Conservation (phyloP, 2,113 vertebrate species). For the Zingel zingel region DNA sequence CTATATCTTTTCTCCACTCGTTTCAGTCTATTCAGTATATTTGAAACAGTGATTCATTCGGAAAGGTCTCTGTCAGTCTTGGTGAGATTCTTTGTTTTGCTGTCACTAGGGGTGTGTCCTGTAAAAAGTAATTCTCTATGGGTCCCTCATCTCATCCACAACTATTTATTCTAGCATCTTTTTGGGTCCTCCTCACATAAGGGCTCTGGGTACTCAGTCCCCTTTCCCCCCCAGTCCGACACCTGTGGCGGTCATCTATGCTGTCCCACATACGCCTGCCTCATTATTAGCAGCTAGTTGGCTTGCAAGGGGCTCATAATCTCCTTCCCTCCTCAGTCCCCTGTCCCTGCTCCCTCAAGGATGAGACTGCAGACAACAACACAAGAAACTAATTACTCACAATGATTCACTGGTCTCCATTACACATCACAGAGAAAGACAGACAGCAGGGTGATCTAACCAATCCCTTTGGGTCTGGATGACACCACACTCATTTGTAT, state of each 20-base stretch:
- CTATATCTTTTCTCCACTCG: not conserved
- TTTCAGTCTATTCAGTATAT: conserved; percentile 15
- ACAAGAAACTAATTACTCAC: conserved; percentile 57
- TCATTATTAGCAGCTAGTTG: conserved; percentile 52
- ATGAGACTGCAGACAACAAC: conserved; percentile 41
- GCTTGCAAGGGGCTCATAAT: conserved; percentile 30
- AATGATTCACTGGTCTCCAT: conserved; percentile 69
- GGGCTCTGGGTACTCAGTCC: too few species aligned
- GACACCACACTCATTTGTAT: conserved; percentile 52
- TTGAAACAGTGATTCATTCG: conserved; percentile 40
- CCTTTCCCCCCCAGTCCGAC: too few species aligned
- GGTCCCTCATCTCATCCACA: too few species aligned
- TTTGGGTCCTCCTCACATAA: too few species aligned
- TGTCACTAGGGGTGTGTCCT: conserved; percentile 3
- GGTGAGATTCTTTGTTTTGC: conserved; percentile 34
- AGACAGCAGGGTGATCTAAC: conserved; percentile 51
- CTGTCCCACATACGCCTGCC: not conserved
- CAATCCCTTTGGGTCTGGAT: conserved; percentile 39
- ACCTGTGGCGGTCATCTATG: not conserved
- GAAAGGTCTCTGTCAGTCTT: conserved; percentile 16
- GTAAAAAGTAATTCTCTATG: too few species aligned
- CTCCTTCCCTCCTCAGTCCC: conserved; percentile 10
- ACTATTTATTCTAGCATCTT: too few species aligned
- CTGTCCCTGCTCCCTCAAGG: conserved; percentile 37
- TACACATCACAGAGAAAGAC: conserved; percentile 38